Base-by-base conservation (phyloP, 2,113 vertebrate species). In the Sebastes fasciatus region DNA sequence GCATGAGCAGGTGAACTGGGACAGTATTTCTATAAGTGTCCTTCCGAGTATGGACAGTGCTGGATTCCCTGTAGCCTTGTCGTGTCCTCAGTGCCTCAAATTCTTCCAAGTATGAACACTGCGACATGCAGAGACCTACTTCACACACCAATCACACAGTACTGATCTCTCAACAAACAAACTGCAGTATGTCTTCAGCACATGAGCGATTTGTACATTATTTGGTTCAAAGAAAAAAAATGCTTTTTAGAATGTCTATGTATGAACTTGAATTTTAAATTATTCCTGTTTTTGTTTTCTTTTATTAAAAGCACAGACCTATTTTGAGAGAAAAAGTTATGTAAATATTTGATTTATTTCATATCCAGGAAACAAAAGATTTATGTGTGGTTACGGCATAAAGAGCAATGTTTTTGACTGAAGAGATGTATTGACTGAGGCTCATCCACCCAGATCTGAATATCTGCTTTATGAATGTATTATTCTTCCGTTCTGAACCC, bases 231-330 rank as follows among this genome's bases (percentile, higher is more conserved):
- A 89, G 77, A 74, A 80, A 34, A 4, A 34, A 87, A 83, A 92
- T 80, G 67, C 70, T 88, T 94, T 91, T 91, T 87, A 89, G 90
- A 95, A 95, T 95, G 91, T 93, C 86, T 92, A 93, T 92, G 89
- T 94, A 91, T 93, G 90, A 96, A 95, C 95, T 96, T 96, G 94
- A 96, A 96, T 95, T 96, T 94, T 95, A 94, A 95, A 95, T 95
- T 95, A 95, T 94, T 95, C 64, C 80, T 87, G 77, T 88, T 74
- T 66, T 75, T 75, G 17, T 81, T 70, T 83, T 84, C 87, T 86
- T 80, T 92, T 89, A 92, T 93, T 93, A 85, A 93, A 95, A 95
- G 95, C 95, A 95, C 94, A 96, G 91, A 91, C 90, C 87, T 93
- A 90, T 94, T 93, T 94, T 93, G 84, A 90, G 83, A 91, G 83